phyloP scores from a whole-genome alignment of 2,113 vertebrate species.

The Callaeas wilsoni region DNA sequence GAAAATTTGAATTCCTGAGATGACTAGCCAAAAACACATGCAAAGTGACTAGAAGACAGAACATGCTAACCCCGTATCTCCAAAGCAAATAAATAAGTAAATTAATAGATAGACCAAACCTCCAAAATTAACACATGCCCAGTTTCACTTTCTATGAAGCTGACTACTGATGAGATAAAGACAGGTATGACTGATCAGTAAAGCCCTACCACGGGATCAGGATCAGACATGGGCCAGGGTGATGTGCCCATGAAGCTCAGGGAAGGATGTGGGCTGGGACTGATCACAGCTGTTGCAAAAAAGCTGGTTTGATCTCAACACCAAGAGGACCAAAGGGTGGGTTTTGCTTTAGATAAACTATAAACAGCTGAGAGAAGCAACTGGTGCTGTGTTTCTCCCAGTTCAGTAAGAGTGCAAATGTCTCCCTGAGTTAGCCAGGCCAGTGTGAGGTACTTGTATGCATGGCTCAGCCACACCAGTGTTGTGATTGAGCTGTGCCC shows the following conservation, averaged over 20 bases:
- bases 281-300: neutral
- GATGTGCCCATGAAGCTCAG: neutral
- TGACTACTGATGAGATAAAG: neutral
- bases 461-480: fast-evolving
- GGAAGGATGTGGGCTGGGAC: neutral
- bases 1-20: neutral
- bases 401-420: neutral
- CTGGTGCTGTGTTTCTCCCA: neutral
- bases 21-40: neutral
- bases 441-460: neutral
- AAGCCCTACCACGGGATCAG: neutral
- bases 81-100: neutral
- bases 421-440: neutral
- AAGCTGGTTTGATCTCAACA: neutral
- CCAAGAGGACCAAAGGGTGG: neutral
- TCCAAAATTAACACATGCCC: neutral
- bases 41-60: neutral
- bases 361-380: neutral
- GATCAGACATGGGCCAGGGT: neutral
- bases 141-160: neutral
- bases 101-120: neutral
- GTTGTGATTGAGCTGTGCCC: neutral
- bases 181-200: neutral
- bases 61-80: neutral
- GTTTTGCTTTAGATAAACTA: neutral